phyloP scores from a whole-genome alignment of 2,113 vertebrate species.

The Cololabis saira region DNA sequence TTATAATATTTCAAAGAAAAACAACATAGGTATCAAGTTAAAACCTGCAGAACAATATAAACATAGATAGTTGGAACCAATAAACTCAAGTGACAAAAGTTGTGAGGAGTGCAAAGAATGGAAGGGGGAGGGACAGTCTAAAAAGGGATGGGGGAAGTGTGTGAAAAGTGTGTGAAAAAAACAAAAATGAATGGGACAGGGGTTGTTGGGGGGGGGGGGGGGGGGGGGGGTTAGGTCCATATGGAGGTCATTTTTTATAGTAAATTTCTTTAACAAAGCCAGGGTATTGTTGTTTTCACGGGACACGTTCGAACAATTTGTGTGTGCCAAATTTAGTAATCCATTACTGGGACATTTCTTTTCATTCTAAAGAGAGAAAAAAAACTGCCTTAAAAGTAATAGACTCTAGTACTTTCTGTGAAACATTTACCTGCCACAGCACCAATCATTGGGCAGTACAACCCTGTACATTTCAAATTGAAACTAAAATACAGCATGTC shows the following conservation, averaged over 20 bases:
- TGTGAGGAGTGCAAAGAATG: constrained; percentile 42
- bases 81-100: constrained; percentile 40
- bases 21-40: neutral
- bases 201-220: constrained; percentile 19
- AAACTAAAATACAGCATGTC: constrained; percentile 23
- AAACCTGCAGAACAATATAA: constrained; percentile 8
- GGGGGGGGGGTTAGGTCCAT: no score
- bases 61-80: constrained; percentile 31
- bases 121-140: constrained; percentile 54
- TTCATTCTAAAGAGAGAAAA: no score
- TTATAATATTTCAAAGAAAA: constrained; percentile 22
- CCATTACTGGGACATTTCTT: neutral
- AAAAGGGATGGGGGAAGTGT: constrained; percentile 58
- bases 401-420: no score
- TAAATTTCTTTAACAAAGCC: constrained; percentile 42
- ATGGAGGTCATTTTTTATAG: constrained; percentile 43
- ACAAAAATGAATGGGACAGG: constrained; percentile 67
- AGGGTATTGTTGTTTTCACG: neutral
- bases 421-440: constrained; percentile 12
- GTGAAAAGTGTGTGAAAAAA: constrained; percentile 60
- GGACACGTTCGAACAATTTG: neutral
- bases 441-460: constrained; percentile 20
- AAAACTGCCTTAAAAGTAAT: no score
- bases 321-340: neutral
- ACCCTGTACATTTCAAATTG: neutral